Percentiles rank a stretch among this genome's conserved stretches.
Conservation (phyloP, 2,888 invertebrate species). For the Polyploca ridens region DNA sequence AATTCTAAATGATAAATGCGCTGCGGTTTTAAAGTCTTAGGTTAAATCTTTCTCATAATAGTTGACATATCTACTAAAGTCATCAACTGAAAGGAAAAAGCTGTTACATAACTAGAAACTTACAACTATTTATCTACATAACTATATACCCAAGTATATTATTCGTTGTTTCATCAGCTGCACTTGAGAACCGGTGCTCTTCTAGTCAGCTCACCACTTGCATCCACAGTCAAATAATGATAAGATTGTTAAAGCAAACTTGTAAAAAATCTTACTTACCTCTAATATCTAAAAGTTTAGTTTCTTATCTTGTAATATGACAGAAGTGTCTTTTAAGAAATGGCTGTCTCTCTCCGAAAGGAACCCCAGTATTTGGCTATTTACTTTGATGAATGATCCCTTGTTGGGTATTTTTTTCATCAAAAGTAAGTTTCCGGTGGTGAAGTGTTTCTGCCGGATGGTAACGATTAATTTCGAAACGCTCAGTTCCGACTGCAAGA, state of each 20-base stretch:
- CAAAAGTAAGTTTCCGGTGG: conserved; percentile 67
- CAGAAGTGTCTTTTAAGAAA: background rate
- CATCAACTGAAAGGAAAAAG: background rate
- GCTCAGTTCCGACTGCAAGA: conserved; percentile 38
- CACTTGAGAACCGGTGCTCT: background rate
- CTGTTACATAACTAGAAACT: background rate
- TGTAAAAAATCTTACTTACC: too few species aligned
- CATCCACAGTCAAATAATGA: too few species aligned
- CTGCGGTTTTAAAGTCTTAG: background rate
- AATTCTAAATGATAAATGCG: background rate
- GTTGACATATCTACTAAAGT: background rate
- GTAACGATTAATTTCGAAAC: conserved; percentile 62
- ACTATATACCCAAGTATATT: background rate
- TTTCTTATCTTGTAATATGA: background rate
- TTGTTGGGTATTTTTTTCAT: conserved; percentile 56
- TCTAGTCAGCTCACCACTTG: background rate
- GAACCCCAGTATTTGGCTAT: conserved; percentile 21
- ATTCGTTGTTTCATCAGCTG: background rate
- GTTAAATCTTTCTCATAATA: background rate
- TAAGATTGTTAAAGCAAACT: too few species aligned
- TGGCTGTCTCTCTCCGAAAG: background rate
- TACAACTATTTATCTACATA: background rate
- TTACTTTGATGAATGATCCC: conserved; percentile 39
- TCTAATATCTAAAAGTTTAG: background rate
- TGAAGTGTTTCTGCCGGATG: conserved; percentile 66